A percentile compares a stretch with the other conserved stretches of the same genome.
Evolutionary conservation across 2,113 vertebrate genomes (phyloP).

Genomic region (Falcunculus frontatus): DNA sequence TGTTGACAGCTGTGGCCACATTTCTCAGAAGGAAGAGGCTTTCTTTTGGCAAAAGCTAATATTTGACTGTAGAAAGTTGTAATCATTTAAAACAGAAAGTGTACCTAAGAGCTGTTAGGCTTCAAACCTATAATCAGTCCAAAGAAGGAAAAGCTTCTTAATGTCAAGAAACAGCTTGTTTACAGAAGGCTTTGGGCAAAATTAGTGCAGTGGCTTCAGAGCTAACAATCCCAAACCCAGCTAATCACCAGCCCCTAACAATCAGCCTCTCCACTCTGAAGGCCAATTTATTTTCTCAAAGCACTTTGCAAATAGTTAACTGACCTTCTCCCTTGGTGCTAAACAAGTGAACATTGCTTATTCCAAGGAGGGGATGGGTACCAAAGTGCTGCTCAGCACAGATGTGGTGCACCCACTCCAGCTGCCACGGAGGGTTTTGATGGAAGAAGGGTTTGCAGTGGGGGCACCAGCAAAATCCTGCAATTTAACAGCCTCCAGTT

Average conservation of each 20-base stretch:
- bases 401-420: accelerated
- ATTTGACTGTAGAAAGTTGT: not conserved
- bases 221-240: not conserved
- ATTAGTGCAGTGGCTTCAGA: not conserved
- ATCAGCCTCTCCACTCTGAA: not conserved
- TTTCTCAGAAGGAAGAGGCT: not conserved
- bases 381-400: accelerated
- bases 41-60: not conserved
- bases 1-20: not conserved
- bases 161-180: slow-evolving; percentile 19
- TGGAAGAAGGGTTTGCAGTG: not conserved
- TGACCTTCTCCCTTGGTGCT: not conserved
- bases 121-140: not conserved
- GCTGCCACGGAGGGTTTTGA: accelerated
- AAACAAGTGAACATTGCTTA: not conserved
- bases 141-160: not conserved
- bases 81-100: not conserved
- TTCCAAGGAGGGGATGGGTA: not conserved
- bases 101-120: not conserved
- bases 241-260: not conserved
- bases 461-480: not conserved
- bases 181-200: not conserved
- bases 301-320: not conserved
- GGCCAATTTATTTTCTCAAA: not conserved
- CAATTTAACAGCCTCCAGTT: not conserved